A percentile compares a stretch with the other conserved stretches of the same genome.
Conservation (phyloP, 2,797 vertebrate species). For the Rhodeus uyekii region DNA sequence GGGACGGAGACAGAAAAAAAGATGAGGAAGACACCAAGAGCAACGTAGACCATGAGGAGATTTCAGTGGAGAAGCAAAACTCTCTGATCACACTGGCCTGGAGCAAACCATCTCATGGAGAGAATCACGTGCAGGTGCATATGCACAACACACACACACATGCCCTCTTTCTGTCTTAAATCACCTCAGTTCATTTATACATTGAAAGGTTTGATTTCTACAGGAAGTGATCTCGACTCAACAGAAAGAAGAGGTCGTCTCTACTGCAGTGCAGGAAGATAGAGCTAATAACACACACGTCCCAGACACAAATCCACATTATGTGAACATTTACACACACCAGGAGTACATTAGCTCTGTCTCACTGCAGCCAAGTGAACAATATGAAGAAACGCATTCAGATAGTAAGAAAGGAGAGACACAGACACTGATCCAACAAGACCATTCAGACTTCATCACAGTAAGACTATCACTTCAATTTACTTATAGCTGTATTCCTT, state of each 20-base stretch:
- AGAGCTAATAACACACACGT: neutral
- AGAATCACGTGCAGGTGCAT: slow-evolving; percentile 38
- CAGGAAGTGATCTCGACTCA: slow-evolving; percentile 36
- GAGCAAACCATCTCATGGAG: slow-evolving; percentile 68
- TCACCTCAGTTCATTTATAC: neutral
- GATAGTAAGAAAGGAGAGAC: neutral
- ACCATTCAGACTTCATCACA: slow-evolving; percentile 48
- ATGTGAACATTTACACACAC: slow-evolving; percentile 12
- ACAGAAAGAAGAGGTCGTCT: slow-evolving; percentile 1
- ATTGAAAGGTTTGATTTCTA: neutral
- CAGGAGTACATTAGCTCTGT: neutral
- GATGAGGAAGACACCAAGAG: neutral
- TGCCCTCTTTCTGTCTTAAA: slow-evolving; percentile 40
- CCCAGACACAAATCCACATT: neutral
- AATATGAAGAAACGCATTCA: neutral
- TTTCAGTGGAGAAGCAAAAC: slow-evolving; percentile 70
- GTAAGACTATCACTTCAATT: slow-evolving; percentile 42
- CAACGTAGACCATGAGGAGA: neutral
- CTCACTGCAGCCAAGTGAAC: neutral
- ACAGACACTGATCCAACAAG: slow-evolving; percentile 47
- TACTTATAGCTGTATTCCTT: neutral
- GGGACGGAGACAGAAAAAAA: neutral
- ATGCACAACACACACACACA: slow-evolving; percentile 9
- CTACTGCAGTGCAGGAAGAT: slow-evolving; percentile 4
- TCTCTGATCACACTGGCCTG: slow-evolving; percentile 78